These are phyloP conservation scores for Keiferia lycopersicella DNA, from an alignment of 2,888 invertebrate genomes.

Conservation along the genomic window DNA sequence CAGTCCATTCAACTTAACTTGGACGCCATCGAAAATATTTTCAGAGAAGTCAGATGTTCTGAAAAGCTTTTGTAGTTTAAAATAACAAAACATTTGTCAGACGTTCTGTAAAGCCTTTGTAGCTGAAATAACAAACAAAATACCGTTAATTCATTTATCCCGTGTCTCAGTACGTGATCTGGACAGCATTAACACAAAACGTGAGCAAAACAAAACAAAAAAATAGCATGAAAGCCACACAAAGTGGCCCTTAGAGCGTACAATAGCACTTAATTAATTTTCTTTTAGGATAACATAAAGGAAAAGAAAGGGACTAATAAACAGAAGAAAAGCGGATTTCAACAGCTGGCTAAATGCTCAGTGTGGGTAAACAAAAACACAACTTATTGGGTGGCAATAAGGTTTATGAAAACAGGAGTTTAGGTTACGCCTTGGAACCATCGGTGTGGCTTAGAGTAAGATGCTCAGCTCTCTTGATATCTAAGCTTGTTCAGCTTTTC, in stretches of 20 bases:
- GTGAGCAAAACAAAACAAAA: slow-evolving; percentile 31
- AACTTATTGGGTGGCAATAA: slow-evolving; percentile 9
- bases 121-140: not conserved
- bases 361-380: slow-evolving; percentile 1
- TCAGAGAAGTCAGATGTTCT: not conserved
- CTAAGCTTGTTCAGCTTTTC: no score
- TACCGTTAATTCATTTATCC: slow-evolving; percentile 17
- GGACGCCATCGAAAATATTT: not conserved
- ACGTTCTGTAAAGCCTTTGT: slow-evolving; percentile 2
- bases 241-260: slow-evolving; percentile 58
- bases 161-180: slow-evolving; percentile 22
- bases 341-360: slow-evolving; percentile 34
- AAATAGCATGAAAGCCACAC: slow-evolving; percentile 44
- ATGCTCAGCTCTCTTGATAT: not conserved
- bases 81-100: not conserved
- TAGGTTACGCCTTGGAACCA: not conserved
- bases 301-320: slow-evolving; percentile 57
- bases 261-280: slow-evolving; percentile 74
- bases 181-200: slow-evolving; percentile 32
- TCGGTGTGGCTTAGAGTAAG: not conserved
- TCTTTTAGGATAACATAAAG: slow-evolving; percentile 64
- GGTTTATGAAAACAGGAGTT: not conserved
- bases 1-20: no score
- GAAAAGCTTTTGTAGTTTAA: slow-evolving; percentile 9
- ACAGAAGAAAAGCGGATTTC: slow-evolving; percentile 62